Evolutionary conservation across 2,113 vertebrate genomes (phyloP), one percentile per base, ranked within the genome.

Genomic region (Barbus barbus): DNA sequence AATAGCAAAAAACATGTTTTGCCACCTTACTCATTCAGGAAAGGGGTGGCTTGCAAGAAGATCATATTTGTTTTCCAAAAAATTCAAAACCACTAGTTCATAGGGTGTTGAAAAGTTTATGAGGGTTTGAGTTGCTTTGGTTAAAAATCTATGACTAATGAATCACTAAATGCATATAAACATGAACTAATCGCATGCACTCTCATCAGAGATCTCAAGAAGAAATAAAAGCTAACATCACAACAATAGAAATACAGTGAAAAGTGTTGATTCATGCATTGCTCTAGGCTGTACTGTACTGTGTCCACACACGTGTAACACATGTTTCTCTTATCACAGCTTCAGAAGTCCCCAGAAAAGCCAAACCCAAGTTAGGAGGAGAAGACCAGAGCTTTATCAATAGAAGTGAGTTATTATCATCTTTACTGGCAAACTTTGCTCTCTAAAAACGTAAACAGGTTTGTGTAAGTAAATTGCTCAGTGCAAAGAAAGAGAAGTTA

Each of bases 291-390:
- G 33, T 41, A 3, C 51, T 69, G 26, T 4, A 22, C n/a, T 41
- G 28, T 71, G 63, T 81, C 26, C 13, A 38, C 28, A 38, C 44
- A 36, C 58, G 18, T 38, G n/a, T 71, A 18, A 69, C 28, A 44
- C 24, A 9, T 88, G 8, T 88, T 26, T 44, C 5, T 86, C 58
- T 77, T 31, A 85, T 67, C 56, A 77, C 90, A 95, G 94, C 91
- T 94, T 46, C 94, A 94, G 86, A 95, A 90, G 87, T 92, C 94
- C 86, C 92, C 92, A 94, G 94, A 94, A 82, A 93, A 77, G 58
- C 87, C 92, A 44, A 92, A 92, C 78, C 90, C 92, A 69, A 94
- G 93, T 90, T 95, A 95, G 89, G 81, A 92, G 63, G 51, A 81
- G 83, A 78, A 79, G 84, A 67, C 33, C n/a, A 9, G 18, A 36